Base-by-base conservation (phyloP, 2,888 invertebrate genomes). In the Melinopterus prodromus region DNA sequence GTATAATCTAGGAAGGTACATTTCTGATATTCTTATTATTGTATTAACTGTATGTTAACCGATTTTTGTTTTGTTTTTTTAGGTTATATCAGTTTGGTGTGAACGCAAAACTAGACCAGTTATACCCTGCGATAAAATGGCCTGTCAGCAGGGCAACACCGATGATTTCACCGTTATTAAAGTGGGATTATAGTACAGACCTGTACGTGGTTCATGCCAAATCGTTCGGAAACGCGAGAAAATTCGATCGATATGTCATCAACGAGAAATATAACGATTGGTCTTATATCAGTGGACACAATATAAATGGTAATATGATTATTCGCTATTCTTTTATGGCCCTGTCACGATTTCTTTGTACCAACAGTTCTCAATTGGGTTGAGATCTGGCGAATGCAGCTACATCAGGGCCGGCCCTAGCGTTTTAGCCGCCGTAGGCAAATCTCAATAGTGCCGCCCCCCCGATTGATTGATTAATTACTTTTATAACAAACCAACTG, bases 111-210 rank as follows among this genome's bases (percentile, higher is more conserved):
- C 88, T 97, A 4, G 91, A 94, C 0, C 93, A 93, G 79, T 90
- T 99, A 70, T 98, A 96, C 89, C 95, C 97, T 0, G 88, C 91
- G 36, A 90, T 97, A 0, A 86, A 92, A 72, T 97, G 93, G 88
- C 98, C 98, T 0, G 98, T 98, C 0, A 95, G 97, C 0, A 92
- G 94, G n/a, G 93, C 94, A 0, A 98, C 97, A 0, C 95, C 96
- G 0, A 96, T 95, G 93, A 90, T 98, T 69, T 92, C 96, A 0
- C 94, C 96, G 5, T 90, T 95, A 1, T 92, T 98, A 15, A 92
- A 93, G 82, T 98, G 98, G 98, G 96, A 98, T 84, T 98, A 98
- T 86, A 91, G 92, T 16, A 93, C 94, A 81, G 93, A 94, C 81
- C 95, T 95, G 95, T 91, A 92, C 84, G 93, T 95, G 0, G 93